Base-by-base conservation (phyloP, 2,113 vertebrate genomes). In the Daboia siamensis region DNA sequence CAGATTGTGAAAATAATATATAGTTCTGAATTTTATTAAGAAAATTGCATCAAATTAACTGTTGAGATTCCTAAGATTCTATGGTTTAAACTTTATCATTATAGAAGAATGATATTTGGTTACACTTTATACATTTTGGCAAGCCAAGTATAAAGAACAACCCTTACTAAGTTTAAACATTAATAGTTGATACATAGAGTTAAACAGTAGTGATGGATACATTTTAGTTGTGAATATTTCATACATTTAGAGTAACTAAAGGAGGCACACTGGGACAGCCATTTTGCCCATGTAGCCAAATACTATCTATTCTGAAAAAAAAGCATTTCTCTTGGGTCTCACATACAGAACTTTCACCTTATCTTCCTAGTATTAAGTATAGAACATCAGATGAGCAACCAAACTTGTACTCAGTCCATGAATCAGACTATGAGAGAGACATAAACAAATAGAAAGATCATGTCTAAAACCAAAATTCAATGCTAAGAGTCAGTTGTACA, bases 41-140 rank as follows among this genome's bases (percentile, higher is more conserved):
- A 97, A 98, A 97, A 97, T 97, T 97, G 96, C 95, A 96, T 93
- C 94, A 92, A 90, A 23, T 97, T 98, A 98, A 97, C 96, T 97
- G 96, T 97, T 97, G 96, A 89, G 95, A 91, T 91, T 94, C 97
- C 93, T 96, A 92, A 95, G 94, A 92, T 94, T 93, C 91, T 95
- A 93, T 94, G 87, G 94, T 90, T 93, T 93, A 91, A 97, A 96
- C 92, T 96, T 97, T 94, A 94, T 96, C 94, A 94, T 94, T 95
- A 95, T 24, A 54, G 39, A 59, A 57, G 93, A 89, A 93, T 85
- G 93, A 93, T 86, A 93, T 90, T 96, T 84, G 87, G 85, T 93
- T 96, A 90, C 52, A 90, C 94, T 93, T 54, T 95, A 87, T 90
- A 90, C 93, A 94, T 57, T 90, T 93, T 94, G 90, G 61, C 94